Evolutionary conservation across 2,113 vertebrate species (phyloP).

Genomic region (Burhinus bistriatus): DNA sequence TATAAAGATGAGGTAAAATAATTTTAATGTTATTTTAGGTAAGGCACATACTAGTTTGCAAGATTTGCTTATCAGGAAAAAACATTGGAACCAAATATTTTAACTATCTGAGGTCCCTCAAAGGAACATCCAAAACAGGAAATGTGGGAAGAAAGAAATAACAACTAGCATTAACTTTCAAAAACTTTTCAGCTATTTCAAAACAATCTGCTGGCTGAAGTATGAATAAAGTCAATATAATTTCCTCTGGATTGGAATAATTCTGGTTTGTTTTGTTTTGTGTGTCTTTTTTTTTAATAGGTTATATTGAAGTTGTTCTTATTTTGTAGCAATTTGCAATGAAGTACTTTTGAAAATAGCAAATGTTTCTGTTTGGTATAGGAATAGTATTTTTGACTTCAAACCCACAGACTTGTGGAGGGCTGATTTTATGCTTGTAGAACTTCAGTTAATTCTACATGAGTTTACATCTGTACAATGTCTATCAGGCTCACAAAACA

Average conservation of each 20-base stretch:
- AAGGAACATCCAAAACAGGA: constrained; percentile 5
- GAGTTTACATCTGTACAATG: not conserved
- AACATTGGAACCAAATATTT: not conserved
- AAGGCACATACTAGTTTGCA: not conserved
- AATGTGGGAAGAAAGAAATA: not conserved
- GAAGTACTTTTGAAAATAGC: not conserved
- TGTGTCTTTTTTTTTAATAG: not conserved
- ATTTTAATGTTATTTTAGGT: not conserved
- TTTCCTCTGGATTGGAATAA: not conserved
- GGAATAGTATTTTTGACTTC: not conserved
- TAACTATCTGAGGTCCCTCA: not conserved
- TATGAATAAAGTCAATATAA: not conserved
- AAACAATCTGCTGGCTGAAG: not conserved
- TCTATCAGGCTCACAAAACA: not conserved
- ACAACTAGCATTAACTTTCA: not conserved
- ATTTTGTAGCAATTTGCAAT: not conserved
- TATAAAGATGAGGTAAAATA: not conserved
- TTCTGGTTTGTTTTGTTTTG: not conserved
- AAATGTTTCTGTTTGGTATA: not conserved
- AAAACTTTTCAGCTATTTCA: not conserved
- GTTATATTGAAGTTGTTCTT: not conserved
- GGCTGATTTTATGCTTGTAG: not conserved
- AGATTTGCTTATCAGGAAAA: not conserved
- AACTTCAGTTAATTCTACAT: not conserved
- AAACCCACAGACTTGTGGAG: not conserved